Evolutionary conservation across 2,888 invertebrate species (phyloP).

Genomic region (Linhomoeus sp.): DNA sequence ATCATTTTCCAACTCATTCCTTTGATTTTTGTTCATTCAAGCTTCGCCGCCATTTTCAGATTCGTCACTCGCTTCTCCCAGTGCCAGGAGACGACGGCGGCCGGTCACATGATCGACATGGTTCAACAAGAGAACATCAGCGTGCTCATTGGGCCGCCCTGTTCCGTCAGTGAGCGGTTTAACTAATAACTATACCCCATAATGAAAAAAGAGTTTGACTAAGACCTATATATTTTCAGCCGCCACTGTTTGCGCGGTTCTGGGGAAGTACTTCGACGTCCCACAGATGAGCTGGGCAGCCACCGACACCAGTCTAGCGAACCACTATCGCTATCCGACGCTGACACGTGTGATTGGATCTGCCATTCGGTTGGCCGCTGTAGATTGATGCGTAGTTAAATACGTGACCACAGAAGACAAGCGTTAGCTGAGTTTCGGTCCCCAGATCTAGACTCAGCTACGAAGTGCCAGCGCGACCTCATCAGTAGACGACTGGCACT

Average conservation of each 20-base stretch:
- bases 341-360: constrained; percentile 3
- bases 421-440: no score
- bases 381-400: no score
- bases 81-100: background rate
- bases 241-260: background rate
- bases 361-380: background rate
- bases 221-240: no score
- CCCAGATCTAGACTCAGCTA: no score
- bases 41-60: no score
- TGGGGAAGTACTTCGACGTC: constrained; percentile 3
- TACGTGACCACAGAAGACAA: no score
- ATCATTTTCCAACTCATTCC: no score
- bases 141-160: background rate
- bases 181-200: no score
- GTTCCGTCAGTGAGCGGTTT: background rate
- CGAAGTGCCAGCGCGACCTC: no score
- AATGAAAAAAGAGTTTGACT: no score
- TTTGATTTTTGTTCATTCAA: no score
- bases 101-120: background rate
- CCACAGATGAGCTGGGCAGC: constrained; percentile 6
- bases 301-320: background rate
- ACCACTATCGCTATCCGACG: background rate
- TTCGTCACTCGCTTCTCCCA: background rate
- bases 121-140: background rate
- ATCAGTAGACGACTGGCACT: no score